Percentiles rank a stretch among this genome's conserved stretches.
Evolutionary conservation across 2,797 vertebrate species (phyloP).

Genomic region (Sandelia bainsii): DNA sequence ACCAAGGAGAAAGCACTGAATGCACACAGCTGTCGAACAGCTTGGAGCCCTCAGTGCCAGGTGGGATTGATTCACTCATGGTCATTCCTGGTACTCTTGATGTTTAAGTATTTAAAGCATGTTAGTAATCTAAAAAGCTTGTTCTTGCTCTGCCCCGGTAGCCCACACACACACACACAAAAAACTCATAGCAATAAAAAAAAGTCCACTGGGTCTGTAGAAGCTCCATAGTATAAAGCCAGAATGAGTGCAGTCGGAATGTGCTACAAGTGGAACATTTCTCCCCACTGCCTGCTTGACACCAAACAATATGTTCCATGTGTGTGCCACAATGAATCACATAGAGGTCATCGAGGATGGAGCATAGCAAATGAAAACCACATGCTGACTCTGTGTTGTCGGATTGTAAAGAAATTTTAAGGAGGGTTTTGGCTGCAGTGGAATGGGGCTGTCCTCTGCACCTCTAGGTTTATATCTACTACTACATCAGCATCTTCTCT

Average conservation of each 20-base stretch:
- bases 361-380: conserved; percentile 77
- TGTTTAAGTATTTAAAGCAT: conserved; percentile 11
- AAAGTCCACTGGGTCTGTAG: not conserved
- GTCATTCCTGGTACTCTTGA: not conserved
- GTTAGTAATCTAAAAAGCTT: not conserved
- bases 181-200: not conserved
- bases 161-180: not conserved
- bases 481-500: not conserved
- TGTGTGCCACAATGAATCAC: conserved; percentile 67
- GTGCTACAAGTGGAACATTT: conserved; percentile 45
- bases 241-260: conserved; percentile 15
- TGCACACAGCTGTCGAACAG: conserved; percentile 21
- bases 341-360: conserved; percentile 54
- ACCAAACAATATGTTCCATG: conserved; percentile 75
- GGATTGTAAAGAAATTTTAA: conserved; percentile 41
- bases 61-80: conserved; percentile 48
- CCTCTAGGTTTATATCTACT: not conserved
- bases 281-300: conserved; percentile 21
- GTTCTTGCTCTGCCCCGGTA: not conserved
- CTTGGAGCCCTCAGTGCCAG: conserved; percentile 38
- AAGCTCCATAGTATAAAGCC: conserved; percentile 9
- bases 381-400: conserved; percentile 61
- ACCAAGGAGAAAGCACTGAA: conserved; percentile 48
- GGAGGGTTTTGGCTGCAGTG: conserved; percentile 16
- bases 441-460: not conserved